phyloP scores from a whole-genome alignment of 1,140 invertebrate species.

The Anastrepha obliqua region DNA sequence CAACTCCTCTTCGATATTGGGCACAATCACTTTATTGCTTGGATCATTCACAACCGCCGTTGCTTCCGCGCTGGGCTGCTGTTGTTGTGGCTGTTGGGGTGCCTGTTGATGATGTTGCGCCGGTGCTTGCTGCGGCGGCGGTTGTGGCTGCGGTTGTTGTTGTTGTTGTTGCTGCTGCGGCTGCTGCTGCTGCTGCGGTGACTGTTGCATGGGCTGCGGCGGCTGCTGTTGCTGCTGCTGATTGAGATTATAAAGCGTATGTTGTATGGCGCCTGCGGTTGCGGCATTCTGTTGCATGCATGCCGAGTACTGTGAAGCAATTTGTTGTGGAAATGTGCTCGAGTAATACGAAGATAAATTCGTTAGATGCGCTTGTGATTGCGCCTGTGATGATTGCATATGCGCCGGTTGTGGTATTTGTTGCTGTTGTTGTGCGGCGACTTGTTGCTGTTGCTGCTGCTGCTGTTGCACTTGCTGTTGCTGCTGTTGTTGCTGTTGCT shows the following conservation, averaged over 20 bases:
- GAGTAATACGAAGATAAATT: conserved; percentile 71
- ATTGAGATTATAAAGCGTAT: conserved; percentile 58
- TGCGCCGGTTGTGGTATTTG: conserved; percentile 71
- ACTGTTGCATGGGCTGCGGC: conserved; percentile 66
- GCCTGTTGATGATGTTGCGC: conserved; percentile 75
- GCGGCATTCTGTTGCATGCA: conserved; percentile 71
- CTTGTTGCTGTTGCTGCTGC: conserved; percentile 59
- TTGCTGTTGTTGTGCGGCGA: conserved; percentile 65
- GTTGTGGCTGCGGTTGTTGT: conserved; percentile 71
- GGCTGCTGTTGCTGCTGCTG: conserved; percentile 73
- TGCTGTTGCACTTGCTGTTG: conserved; percentile 65
- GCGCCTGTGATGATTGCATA: conserved; percentile 71
- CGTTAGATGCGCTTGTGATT: conserved; percentile 69
- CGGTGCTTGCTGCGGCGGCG: conserved; percentile 64
- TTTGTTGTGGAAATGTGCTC: conserved; percentile 70
- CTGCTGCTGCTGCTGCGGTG: conserved; percentile 70
- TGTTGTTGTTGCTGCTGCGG: conserved; percentile 73
- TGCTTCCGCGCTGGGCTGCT: conserved; percentile 69
- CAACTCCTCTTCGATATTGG: conserved; percentile 89
- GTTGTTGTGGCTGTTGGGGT: conserved; percentile 72
- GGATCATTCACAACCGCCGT: conserved; percentile 78
- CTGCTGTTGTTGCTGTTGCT: conserved; percentile 60
- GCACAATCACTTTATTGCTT: conserved; percentile 86
- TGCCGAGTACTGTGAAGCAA: conserved; percentile 71
- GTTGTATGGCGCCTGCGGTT: conserved; percentile 65